These are phyloP conservation scores for Drosophila orena DNA, from an alignment of 1,140 invertebrate species.

Conservation along the genomic window DNA sequence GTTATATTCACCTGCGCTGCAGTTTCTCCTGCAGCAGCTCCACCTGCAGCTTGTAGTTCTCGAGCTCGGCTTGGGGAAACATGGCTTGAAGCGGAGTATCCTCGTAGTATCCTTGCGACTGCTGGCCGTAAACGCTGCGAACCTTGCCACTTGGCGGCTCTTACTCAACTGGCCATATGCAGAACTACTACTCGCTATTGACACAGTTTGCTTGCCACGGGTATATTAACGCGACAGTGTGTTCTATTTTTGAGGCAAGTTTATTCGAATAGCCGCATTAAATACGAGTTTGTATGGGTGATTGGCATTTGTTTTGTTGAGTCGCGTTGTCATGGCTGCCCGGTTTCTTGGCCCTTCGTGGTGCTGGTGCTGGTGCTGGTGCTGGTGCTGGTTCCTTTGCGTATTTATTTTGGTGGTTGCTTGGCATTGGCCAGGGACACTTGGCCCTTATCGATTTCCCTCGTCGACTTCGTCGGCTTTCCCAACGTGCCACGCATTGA, in stretches of 20 bases:
- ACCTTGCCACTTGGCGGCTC: conserved; percentile 26
- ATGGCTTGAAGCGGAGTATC: conserved; percentile 32
- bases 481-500: conserved; percentile 60
- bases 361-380: no score
- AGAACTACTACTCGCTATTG: conserved; percentile 50
- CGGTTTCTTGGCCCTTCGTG: conserved; percentile 55
- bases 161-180: conserved; percentile 54
- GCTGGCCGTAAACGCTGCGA: conserved; percentile 6
- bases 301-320: conserved; percentile 69
- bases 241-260: conserved; percentile 73
- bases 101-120: no score
- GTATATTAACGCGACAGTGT: conserved; percentile 58
- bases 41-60: conserved; percentile 84
- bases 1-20: conserved; percentile 77
- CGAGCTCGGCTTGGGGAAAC: conserved; percentile 80
- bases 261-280: conserved; percentile 69
- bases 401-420: conserved; percentile 68
- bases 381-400: conserved; percentile 23
- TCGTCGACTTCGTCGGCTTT: conserved; percentile 15
- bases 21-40: conserved; percentile 81
- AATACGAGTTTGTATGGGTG: conserved; percentile 19
- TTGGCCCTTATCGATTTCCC: conserved; percentile 65
- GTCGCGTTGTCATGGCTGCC: conserved; percentile 66
- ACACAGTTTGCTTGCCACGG: conserved; percentile 59
- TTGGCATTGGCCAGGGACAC: conserved; percentile 70